Conservation (phyloP, 2,113 vertebrate genomes). For the Labrus mixtus region DNA sequence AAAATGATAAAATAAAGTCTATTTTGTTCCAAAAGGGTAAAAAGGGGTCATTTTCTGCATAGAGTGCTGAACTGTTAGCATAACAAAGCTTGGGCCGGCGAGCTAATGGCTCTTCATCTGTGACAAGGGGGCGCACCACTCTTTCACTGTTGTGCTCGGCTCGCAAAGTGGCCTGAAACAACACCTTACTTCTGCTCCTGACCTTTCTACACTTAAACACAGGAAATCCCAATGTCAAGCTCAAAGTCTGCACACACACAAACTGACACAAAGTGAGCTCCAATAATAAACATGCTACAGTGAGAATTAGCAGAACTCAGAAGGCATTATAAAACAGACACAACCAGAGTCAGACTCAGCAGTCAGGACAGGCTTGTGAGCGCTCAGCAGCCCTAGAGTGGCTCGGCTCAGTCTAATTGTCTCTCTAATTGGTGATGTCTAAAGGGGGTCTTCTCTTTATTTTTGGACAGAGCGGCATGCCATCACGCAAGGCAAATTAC, state of each 20-base stretch:
- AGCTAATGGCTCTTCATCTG: conserved; percentile 76
- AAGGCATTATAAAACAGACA: conserved; percentile 44
- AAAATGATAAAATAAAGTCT: conserved; percentile 81
- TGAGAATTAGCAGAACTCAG: conserved; percentile 36
- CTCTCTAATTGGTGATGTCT: conserved; percentile 97
- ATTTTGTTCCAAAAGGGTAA: conserved; percentile 77
- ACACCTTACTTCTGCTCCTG: conserved; percentile 58
- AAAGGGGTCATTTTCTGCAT: conserved; percentile 75
- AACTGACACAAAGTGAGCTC: conserved; percentile 22
- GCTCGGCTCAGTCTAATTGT: conserved; percentile 94
- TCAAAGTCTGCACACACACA: conserved; percentile 24
- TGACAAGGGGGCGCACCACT: conserved; percentile 67
- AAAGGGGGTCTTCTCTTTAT: conserved; percentile 88
- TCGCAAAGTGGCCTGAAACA: conserved; percentile 67
- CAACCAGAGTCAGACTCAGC: conserved; percentile 67
- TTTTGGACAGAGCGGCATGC: conserved; percentile 87
- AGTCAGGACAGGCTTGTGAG: conserved; percentile 84
- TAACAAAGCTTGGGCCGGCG: conserved; percentile 74
- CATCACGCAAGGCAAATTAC: conserved; percentile 87
- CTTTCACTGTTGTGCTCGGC: conserved; percentile 65
- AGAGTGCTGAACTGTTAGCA: conserved; percentile 74
- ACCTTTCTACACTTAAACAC: conserved; percentile 55
- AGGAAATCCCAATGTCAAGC: conserved; percentile 62
- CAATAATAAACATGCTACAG: conserved; percentile 51
- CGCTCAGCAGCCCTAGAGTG: conserved; percentile 86